Conservation (phyloP, 2,888 invertebrate genomes). For the Pocota personata region DNA sequence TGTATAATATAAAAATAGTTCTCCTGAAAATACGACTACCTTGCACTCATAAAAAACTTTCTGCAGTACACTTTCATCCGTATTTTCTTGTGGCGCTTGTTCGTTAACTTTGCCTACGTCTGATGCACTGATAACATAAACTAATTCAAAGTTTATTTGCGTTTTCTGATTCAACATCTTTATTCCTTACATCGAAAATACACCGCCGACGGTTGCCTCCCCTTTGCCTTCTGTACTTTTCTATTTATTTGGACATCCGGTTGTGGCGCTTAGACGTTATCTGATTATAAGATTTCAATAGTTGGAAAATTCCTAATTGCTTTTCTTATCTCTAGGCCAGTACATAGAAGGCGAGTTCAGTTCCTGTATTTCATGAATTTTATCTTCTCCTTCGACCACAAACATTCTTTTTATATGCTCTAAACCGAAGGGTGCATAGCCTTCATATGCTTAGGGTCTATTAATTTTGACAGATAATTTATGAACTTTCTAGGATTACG, state of each 20-base stretch:
- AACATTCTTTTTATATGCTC: no score
- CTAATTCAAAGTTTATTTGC: constrained; percentile 39
- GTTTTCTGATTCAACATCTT: neutral
- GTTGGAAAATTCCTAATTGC: constrained; percentile 30
- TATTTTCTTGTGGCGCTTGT: neutral
- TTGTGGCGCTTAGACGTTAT: constrained; percentile 22
- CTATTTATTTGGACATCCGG: neutral
- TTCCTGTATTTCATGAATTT: no score
- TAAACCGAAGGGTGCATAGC: no score
- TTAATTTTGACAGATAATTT: no score
- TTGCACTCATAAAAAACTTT: neutral
- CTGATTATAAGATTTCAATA: neutral
- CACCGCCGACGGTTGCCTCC: neutral
- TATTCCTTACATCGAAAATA: neutral
- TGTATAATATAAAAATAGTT: no score
- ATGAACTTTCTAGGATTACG: no score
- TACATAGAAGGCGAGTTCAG: no score
- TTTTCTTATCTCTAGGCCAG: no score
- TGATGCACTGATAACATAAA: constrained; percentile 27
- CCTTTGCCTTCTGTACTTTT: neutral
- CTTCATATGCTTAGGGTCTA: no score
- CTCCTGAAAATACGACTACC: no score
- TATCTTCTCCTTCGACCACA: no score
- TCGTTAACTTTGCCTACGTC: constrained; percentile 5
- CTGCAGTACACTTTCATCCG: neutral